Base-by-base conservation (phyloP, 2,797 vertebrate species). In the Otolemur crassicaudatus region DNA sequence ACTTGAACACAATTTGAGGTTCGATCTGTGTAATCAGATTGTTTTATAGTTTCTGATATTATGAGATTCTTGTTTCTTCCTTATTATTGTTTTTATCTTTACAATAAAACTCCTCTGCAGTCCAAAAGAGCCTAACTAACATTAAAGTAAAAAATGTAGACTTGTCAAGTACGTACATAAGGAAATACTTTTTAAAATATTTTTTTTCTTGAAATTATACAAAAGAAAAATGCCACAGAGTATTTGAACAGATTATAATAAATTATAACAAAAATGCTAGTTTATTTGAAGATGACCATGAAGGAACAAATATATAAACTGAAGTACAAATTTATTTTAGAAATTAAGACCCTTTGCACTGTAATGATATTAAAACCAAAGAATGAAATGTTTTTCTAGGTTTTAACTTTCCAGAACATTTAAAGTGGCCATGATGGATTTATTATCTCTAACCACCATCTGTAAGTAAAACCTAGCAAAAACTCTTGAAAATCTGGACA, bases 241-340 rank as follows among this genome's bases (percentile, higher is more conserved):
- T 61, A 67, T 34, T 77, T 90, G 34, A 75, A 86, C 20, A 34
- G n/a, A 25, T 82, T 43, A 53, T 8, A 70, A 7, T 87, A 67
- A 91, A 82, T 49, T 19, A 76, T 37, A 90, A 76, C 46, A 90
- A 81, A 70, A 85, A 85, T 92, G 37, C 80, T 77, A 82, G 83
- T 95, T 87, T 95, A 82, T 84, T 90, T 90, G 60, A 95, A 86
- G 83, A 17, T 72, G 53, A 34, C 43, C 31, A 77, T 92, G 70
- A 84, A 88, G 73, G 23, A 92, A 89, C 73, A 92, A 69, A 83
- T 69, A 43, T 9, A 67, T 80, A 79, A 95, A 85, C 72, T 40
- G 23, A 89, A 58, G 27, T 46, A 85, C 23, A 85, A 34, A 25
- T 85, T 58, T 89, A 65, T 73, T 85, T 65, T 60, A 31, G 7